Base-by-base conservation (phyloP, 2,797 vertebrate species). In the Acanthopagrus latus region DNA sequence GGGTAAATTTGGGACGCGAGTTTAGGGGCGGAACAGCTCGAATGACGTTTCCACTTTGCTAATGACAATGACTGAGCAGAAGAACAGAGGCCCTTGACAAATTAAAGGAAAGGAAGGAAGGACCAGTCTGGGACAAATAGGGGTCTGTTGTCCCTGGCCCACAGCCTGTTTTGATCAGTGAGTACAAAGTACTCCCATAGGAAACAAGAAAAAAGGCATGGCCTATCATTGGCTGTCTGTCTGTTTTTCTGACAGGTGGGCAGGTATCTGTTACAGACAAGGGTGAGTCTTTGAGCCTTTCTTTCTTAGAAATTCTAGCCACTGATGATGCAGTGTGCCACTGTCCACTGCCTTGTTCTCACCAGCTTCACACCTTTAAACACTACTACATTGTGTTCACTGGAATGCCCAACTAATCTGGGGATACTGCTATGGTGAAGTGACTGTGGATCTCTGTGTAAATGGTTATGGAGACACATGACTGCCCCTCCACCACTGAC, bases 11-110 rank as follows among this genome's bases (percentile, higher is more conserved):
- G 51, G 23, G 60, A 23, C 14, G n/a, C 23, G 2, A 21, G 44
- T 71, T 66, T 60, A 57, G 54, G 58, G 55, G n/a, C 71, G 3
- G 13, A 78, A 56, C 11, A 59, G 46, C 58, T 72, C 38, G 68
- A 71, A 56, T 73, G 27, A 62, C 27, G 47, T 74, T 84, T 78
- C 67, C 73, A 71, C 56, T 79, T 82, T 88, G 48, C 74, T 73
- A 27, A 55, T 78, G 48, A 80, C 84, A 79, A 63, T 76, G 74
- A 66, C 58, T 33, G 55, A 50, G 41, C 18, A 29, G 23, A 80
- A 64, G 55, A 82, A 69, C 58, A 46, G 74, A 81, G 71, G 46
- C 55, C 64, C 64, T 21, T 7, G 78, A 80, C 50, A 75, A 82
- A 81, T 83, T 72, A 66, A 38, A 46, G 59, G 71, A 76, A 71